Conservation (phyloP, 2,113 vertebrate species). For the Dascyllus trimaculatus region DNA sequence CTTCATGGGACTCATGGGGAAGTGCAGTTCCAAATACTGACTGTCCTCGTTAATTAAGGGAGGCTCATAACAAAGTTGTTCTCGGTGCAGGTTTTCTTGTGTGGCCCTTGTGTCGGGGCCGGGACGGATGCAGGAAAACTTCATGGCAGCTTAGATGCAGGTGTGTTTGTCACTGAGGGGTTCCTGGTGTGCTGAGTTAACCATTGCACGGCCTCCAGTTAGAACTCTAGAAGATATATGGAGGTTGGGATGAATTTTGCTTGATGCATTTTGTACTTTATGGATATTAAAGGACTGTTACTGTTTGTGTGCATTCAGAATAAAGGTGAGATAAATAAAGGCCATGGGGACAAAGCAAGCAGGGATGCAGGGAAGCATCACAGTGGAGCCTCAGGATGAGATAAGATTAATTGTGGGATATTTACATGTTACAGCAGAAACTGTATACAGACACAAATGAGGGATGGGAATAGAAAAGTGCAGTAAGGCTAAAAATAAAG, state of each 20-base stretch:
- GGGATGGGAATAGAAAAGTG: too few species aligned
- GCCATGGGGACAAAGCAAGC: background rate
- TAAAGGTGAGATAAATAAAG: background rate
- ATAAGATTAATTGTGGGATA: too few species aligned
- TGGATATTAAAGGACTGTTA: background rate
- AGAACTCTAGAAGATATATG: too few species aligned
- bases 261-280: background rate
- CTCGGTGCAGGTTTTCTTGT: slow-evolving; percentile 17
- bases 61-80: slow-evolving; percentile 44
- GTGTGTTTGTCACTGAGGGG: too few species aligned
- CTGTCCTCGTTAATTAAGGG: slow-evolving; percentile 43
- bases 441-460: too few species aligned
- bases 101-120: background rate
- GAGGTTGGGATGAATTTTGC: background rate
- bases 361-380: background rate
- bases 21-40: slow-evolving; percentile 43
- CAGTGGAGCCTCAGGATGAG: too few species aligned
- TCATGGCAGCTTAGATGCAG: too few species aligned
- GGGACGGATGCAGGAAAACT: background rate
- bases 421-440: too few species aligned
- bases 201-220: too few species aligned
- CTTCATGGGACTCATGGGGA: slow-evolving; percentile 23
- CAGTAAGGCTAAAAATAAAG: too few species aligned
- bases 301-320: background rate
- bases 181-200: too few species aligned